Evolutionary conservation across 1,140 invertebrate genomes (phyloP), one percentile per base, ranked within the genome.

Genomic region (Neodiprion pinetum): DNA sequence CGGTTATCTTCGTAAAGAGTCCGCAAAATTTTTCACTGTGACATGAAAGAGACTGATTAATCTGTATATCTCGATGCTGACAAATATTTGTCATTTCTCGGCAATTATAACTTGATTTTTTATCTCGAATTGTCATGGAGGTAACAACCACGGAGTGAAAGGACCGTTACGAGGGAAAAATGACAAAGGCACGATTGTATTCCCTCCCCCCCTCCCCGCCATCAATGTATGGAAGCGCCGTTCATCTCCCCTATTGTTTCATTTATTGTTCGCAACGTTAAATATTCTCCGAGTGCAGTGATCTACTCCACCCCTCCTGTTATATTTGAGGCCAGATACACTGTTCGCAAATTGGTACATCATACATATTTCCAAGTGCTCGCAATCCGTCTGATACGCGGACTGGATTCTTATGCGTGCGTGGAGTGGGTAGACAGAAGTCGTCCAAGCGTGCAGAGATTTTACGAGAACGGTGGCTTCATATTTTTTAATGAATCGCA

Each of bases 231-330:
- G 53, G 11, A 61, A 14, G 53, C 53, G 11, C 53, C 53, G 53
- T 61, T 61, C 53, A 61, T 61, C n/a, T 14, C n/a, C n/a, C 53
- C 53, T 61, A 61, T 61, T 61, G 53, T 61, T 17, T 61, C 53
- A 12, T 14, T 17, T 61, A 14, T 61, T 61, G n/a, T 61, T 61
- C 53, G 53, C 53, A 17, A 17, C 9, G 53, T 12, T 61, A 17
- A 61, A 61, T 61, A 61, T 61, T 17, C 11, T 17, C 11, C n/a
- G 53, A 61, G n/a, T 61, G 53, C n/a, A 61, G 11, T 17, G 53
- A 61, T 61, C 53, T 17, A 61, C 53, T 17, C 11, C 53, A 17
- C n/a, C 53, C 53, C 28, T 40, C 28, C 28, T 40, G 28, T 40
- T 40, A 40, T 40, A 40, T 40, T 40, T 40, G 28, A 40, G 28